Evolutionary conservation across 2,888 invertebrate species (phyloP).

Genomic region (Philonicus albiceps): DNA sequence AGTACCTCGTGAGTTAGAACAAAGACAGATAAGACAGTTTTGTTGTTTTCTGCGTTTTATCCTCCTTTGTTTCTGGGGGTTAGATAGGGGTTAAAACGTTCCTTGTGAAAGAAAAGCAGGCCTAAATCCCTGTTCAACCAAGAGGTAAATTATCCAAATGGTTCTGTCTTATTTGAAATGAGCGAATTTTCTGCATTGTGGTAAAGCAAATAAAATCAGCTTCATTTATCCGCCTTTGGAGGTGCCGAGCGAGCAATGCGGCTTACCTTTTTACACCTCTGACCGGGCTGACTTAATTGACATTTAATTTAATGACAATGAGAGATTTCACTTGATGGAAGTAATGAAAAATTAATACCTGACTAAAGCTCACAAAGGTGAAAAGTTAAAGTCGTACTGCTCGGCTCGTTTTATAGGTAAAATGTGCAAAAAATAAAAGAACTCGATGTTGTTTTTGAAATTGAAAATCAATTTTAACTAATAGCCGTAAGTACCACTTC

Average conservation of each 20-base stretch:
- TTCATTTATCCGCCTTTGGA: background rate
- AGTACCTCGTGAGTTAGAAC: background rate
- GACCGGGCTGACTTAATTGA: background rate
- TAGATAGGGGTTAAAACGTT: background rate
- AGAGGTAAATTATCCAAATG: background rate
- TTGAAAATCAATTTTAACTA: background rate
- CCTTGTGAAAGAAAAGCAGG: background rate
- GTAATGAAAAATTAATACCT: conserved; percentile 8
- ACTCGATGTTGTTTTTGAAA: background rate
- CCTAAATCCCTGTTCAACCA: background rate
- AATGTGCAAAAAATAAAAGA: background rate
- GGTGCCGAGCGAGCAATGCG: background rate
- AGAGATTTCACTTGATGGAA: background rate
- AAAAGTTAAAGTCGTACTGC: background rate
- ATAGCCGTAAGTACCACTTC: background rate
- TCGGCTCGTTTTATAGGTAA: background rate
- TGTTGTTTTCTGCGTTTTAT: background rate
- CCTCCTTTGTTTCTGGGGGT: background rate
- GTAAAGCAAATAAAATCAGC: background rate
- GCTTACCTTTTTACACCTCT: background rate
- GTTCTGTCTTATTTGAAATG: background rate
- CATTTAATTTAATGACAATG: conserved; percentile 10
- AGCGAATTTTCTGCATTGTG: background rate
- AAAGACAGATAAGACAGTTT: background rate
- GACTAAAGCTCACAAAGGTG: background rate